Evolutionary conservation across 1,140 invertebrate genomes (phyloP).

Genomic region (Drosophila parvula): DNA sequence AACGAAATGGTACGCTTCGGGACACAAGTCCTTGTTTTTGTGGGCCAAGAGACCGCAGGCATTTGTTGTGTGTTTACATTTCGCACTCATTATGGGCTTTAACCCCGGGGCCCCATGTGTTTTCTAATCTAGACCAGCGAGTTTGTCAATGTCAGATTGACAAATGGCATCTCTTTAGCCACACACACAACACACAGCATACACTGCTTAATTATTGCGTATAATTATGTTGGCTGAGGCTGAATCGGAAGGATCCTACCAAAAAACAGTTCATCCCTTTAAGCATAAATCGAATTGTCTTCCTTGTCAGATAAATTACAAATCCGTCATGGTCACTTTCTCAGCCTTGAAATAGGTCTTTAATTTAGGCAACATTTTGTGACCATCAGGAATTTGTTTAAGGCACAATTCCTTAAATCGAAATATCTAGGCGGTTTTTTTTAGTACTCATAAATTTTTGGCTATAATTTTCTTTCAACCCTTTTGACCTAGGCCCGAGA

Average conservation of each 20-base stretch:
- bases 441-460: background rate
- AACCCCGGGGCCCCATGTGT: slow-evolving; percentile 15
- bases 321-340: background rate
- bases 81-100: slow-evolving; percentile 38
- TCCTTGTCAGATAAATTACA: slow-evolving; percentile 3
- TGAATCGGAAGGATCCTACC: background rate
- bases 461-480: slow-evolving; percentile 1
- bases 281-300: slow-evolving; percentile 28
- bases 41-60: slow-evolving; percentile 10
- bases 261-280: slow-evolving; percentile 2
- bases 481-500: background rate
- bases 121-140: slow-evolving; percentile 37
- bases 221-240: slow-evolving; percentile 28
- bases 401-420: background rate
- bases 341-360: slow-evolving; percentile 7
- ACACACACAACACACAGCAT: slow-evolving; percentile 13
- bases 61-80: slow-evolving; percentile 57
- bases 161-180: slow-evolving; percentile 45
- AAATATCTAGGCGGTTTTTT: background rate
- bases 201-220: slow-evolving; percentile 38
- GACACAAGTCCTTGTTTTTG: slow-evolving; percentile 42
- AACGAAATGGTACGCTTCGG: slow-evolving; percentile 24
- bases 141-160: slow-evolving; percentile 59
- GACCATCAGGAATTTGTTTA: background rate
- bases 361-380: slow-evolving; percentile 1